phyloP scores from a whole-genome alignment of 2,113 vertebrate species.

The Hirundichthys speculiger region DNA sequence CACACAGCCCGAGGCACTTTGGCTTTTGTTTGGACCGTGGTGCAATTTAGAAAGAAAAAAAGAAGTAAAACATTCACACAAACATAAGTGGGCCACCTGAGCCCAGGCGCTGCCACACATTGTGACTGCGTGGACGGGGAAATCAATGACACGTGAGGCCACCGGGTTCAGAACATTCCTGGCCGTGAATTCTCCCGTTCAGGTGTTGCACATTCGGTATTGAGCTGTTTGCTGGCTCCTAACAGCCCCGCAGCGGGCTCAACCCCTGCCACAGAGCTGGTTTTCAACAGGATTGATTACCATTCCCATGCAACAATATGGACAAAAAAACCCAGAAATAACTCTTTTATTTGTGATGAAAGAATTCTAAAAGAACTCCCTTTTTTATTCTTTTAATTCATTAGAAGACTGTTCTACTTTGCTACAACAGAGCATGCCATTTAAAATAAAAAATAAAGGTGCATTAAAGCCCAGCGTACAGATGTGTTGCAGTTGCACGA shows the following conservation, averaged over 20 bases:
- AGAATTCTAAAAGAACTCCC: neutral
- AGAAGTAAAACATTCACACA: conserved; percentile 8
- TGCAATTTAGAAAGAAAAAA: conserved; percentile 18
- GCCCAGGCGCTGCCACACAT: conserved; percentile 8
- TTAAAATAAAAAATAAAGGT: too few species aligned
- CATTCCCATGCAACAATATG: neutral
- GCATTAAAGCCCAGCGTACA: too few species aligned
- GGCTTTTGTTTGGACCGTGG: conserved; percentile 25
- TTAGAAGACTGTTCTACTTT: too few species aligned
- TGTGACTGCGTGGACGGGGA: conserved; percentile 25
- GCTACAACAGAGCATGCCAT: too few species aligned
- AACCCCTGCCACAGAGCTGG: conserved; percentile 6
- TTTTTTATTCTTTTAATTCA: too few species aligned
- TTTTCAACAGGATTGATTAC: conserved; percentile 33
- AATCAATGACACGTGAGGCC: conserved; percentile 49
- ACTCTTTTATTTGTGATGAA: neutral
- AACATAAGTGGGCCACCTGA: conserved; percentile 4
- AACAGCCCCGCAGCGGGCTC: conserved; percentile 29
- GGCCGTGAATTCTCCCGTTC: conserved; percentile 54
- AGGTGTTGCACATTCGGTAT: conserved; percentile 49
- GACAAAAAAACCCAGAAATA: conserved; percentile 11
- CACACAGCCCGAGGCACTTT: conserved; percentile 38
- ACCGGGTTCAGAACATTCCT: conserved; percentile 44
- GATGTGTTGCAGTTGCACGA: too few species aligned
- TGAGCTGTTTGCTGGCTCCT: conserved; percentile 49